These are phyloP conservation scores for Netta rufina DNA, from an alignment of 2,797 vertebrate genomes.

Conservation along the genomic window DNA sequence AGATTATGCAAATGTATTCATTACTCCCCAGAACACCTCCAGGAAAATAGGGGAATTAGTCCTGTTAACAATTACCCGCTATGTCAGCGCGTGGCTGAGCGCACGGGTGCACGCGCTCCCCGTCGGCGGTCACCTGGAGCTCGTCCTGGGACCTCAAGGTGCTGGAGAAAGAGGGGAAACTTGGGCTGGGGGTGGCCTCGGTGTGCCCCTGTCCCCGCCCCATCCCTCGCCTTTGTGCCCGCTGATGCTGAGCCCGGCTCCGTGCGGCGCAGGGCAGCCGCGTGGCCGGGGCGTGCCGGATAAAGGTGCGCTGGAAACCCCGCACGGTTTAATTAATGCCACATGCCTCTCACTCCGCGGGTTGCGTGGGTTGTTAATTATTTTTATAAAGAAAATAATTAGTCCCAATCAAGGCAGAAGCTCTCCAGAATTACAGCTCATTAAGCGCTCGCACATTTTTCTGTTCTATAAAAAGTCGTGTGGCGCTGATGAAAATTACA, in stretches of 20 bases:
- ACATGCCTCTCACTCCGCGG: conserved; percentile 54
- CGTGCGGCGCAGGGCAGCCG: rapidly evolving
- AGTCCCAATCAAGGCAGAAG: conserved; percentile 77
- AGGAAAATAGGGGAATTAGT: conserved; percentile 60
- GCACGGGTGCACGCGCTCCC: rapidly evolving
- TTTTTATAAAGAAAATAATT: conserved; percentile 81
- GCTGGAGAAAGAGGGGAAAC: background rate
- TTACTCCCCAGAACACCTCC: conserved; percentile 51
- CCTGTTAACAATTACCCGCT: conserved; percentile 51
- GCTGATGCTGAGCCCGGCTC: background rate
- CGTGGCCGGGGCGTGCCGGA: background rate
- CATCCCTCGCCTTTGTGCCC: rapidly evolving
- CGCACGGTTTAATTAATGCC: conserved; percentile 48
- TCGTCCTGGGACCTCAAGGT: background rate
- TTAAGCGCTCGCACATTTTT: conserved; percentile 69
- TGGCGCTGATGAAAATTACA: conserved; percentile 71
- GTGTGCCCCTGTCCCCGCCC: background rate
- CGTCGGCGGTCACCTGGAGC: rapidly evolving
- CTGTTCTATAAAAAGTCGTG: conserved; percentile 71
- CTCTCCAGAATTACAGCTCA: conserved; percentile 76
- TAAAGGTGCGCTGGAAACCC: conserved; percentile 41
- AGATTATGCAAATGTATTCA: conserved; percentile 69
- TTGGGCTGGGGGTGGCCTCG: background rate
- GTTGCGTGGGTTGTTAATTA: conserved; percentile 71
- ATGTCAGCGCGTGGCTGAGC: conserved; percentile 12